Percentiles rank a stretch among this genome's conserved stretches.
Conservation (phyloP, 2,888 invertebrate genomes). For the Agriotes lineatus region DNA sequence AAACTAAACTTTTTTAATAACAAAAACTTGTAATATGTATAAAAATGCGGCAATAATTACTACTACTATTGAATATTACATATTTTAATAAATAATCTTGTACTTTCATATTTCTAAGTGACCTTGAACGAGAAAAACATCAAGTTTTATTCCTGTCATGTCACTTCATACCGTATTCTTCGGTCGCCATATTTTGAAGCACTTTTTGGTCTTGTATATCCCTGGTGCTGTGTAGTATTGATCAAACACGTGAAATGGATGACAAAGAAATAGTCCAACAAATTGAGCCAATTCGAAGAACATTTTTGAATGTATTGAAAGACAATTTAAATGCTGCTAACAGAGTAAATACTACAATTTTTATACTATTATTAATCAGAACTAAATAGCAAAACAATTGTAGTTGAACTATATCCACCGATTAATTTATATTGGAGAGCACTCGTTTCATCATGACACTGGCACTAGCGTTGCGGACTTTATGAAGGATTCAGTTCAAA, state of each 20-base stretch:
- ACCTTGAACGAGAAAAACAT: too few species aligned
- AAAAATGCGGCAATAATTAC: too few species aligned
- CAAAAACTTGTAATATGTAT: too few species aligned
- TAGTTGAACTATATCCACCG: conserved; percentile 68
- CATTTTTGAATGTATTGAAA: conserved; percentile 43
- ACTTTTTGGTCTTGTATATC: too few species aligned
- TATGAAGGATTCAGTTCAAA: conserved; percentile 61
- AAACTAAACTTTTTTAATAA: too few species aligned
- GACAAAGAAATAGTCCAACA: conserved; percentile 18
- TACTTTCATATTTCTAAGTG: too few species aligned
- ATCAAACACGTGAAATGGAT: conserved; percentile 31
- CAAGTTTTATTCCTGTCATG: too few species aligned
- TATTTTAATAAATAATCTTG: too few species aligned
- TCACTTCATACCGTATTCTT: too few species aligned
- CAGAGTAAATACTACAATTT: conserved; percentile 35
- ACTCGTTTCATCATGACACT: conserved; percentile 58
- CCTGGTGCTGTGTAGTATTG: too few species aligned
- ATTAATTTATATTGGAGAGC: conserved; percentile 68
- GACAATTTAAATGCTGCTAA: conserved; percentile 46
- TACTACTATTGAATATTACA: too few species aligned
- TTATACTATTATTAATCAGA: background rate
- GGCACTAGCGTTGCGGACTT: conserved; percentile 61
- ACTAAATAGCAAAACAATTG: conserved; percentile 39
- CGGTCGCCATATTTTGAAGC: too few species aligned
- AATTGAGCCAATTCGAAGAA: conserved; percentile 40